These are phyloP conservation scores for Hirtodrosophila duncani DNA, from an alignment of 2,888 invertebrate genomes.

Conservation along the genomic window DNA sequence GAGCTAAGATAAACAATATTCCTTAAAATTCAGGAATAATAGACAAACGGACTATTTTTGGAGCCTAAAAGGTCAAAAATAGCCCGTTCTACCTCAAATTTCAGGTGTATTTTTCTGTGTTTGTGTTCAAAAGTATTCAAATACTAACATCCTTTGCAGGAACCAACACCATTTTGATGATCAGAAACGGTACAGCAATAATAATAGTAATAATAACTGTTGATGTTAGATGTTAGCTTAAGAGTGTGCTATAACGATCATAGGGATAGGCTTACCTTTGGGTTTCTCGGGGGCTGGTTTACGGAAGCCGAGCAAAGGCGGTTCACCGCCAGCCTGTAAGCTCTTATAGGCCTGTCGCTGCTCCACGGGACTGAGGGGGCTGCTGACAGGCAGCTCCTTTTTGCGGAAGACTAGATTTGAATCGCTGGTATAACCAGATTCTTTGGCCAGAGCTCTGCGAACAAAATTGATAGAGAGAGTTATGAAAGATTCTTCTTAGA, in stretches of 20 bases:
- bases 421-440: conserved; percentile 94
- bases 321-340: conserved; percentile 95
- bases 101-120: too few species aligned
- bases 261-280: conserved; percentile 81
- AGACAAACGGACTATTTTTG: too few species aligned
- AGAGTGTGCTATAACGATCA: conserved; percentile 7
- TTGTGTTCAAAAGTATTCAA: too few species aligned
- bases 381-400: conserved; percentile 83
- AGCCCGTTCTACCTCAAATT: too few species aligned
- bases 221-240: conserved; percentile 12
- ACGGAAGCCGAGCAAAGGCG: conserved; percentile 93
- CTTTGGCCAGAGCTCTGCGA: conserved; percentile 89
- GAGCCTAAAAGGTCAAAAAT: too few species aligned
- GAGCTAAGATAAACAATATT: too few species aligned
- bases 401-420: conserved; percentile 91
- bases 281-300: conserved; percentile 92
- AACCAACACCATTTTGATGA: conserved; percentile 63
- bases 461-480: neutral
- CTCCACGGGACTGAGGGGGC: conserved; percentile 88
- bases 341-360: conserved; percentile 90
- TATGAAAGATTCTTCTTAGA: neutral
- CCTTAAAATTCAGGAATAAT: too few species aligned
- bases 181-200: too few species aligned
- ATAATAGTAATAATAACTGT: too few species aligned
- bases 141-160: too few species aligned